phyloP scores from a whole-genome alignment of 2,113 vertebrate species.

The Chionis minor region DNA sequence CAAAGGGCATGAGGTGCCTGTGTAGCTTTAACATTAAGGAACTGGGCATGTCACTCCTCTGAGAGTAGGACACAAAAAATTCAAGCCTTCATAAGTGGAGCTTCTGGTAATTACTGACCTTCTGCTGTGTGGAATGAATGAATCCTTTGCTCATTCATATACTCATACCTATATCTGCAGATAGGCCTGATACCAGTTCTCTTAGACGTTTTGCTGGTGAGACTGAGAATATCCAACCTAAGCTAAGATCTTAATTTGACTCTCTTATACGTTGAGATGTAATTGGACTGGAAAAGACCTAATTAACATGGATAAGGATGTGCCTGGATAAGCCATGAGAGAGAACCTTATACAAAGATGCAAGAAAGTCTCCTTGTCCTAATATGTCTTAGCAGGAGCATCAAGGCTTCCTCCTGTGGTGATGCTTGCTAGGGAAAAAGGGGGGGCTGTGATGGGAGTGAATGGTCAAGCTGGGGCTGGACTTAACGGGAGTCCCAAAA shows the following conservation, averaged over 20 bases:
- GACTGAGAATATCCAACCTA: not conserved
- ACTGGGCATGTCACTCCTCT: accelerated
- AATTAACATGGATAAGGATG: not conserved
- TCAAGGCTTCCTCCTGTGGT: not conserved
- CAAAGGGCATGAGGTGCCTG: not conserved
- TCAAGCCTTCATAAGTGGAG: not conserved
- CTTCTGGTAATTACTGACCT: not conserved
- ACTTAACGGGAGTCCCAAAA: not conserved
- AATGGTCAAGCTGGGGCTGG: not conserved
- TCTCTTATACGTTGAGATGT: not conserved
- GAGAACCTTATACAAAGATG: not conserved
- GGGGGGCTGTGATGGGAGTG: not conserved
- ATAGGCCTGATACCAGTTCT: not conserved
- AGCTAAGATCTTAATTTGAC: not conserved
- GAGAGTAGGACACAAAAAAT: not conserved
- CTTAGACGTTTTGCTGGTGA: not conserved
- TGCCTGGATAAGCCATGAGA: not conserved
- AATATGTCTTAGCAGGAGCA: not conserved
- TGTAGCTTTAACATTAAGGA: not conserved
- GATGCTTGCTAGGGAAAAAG: not conserved
- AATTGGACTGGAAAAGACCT: not conserved
- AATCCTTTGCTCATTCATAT: not conserved
- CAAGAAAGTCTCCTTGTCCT: not conserved
- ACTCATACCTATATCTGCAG: not conserved
- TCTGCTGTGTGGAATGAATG: not conserved